These are phyloP conservation scores for Neoitamus cyanurus DNA, from an alignment of 2,888 invertebrate genomes.

Conservation along the genomic window DNA sequence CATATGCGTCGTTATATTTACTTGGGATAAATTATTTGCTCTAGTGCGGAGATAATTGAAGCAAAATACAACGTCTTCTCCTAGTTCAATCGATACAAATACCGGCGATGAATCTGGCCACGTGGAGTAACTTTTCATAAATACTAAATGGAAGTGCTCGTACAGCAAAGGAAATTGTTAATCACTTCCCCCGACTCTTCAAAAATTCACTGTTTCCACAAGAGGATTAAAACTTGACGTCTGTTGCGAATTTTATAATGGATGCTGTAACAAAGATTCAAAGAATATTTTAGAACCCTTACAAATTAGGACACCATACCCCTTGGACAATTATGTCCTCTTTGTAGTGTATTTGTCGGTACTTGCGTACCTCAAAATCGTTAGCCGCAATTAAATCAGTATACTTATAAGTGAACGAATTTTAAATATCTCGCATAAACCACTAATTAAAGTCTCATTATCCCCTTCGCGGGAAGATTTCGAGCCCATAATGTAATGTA, in stretches of 20 bases:
- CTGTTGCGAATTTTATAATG: neutral
- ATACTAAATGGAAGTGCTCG: neutral
- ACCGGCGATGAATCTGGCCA: neutral
- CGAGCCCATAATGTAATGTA: neutral
- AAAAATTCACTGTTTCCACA: neutral
- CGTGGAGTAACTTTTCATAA: neutral
- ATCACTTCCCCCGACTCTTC: neutral
- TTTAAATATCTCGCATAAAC: neutral
- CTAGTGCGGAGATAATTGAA: neutral
- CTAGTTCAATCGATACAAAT: neutral
- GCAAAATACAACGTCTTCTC: neutral
- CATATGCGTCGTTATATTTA: neutral
- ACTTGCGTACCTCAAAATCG: neutral
- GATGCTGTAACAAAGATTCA: neutral
- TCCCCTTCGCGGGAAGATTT: neutral
- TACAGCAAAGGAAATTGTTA: neutral
- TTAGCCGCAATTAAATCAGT: neutral
- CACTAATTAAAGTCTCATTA: neutral
- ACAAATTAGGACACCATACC: neutral
- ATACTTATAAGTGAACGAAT: neutral
- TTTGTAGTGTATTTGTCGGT: neutral
- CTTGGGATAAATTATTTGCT: neutral
- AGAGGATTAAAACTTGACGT: neutral
- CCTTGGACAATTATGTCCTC: neutral
- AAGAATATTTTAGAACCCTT: neutral